Base-by-base conservation (phyloP, 2,797 vertebrate species). In the Cynodonichthys magdalenae region DNA sequence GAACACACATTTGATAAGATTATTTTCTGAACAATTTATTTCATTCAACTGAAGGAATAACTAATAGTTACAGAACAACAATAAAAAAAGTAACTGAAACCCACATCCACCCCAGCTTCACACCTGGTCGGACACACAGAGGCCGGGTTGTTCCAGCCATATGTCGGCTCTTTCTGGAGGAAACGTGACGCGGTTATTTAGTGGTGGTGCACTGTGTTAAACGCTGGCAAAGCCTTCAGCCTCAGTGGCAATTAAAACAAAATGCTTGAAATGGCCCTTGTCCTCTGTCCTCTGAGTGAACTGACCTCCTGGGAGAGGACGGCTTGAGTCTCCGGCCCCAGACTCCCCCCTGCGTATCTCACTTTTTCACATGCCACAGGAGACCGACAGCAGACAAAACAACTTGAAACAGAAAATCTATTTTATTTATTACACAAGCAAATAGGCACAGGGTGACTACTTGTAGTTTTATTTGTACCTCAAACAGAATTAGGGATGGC, bases 261-360 rank as follows among this genome's bases (percentile, higher is more conserved):
- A 84, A 71, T 66, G 69, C 73, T 70, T 89, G 77, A 88, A 89
- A 81, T 80, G 73, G 83, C 69, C 77, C 82, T 71, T 82, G 86
- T 87, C 80, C 78, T 19, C 58, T 88, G 89, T 77, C 90, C 90
- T 80, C 77, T 47, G 66, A 48, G 63, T 92, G 89, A 93, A 91
- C 91, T 75, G 78, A 74, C 79, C 83, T 63, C 87, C 80, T 53
- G 85, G 82, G 87, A 90, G 50, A 75, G 50, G 50, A 58, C 63
- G 55, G 71, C 77, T 60, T 50, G 28, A 67, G 70, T 69, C 64
- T 78, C 46, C 39, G 51, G 58, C 28, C 62, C 46, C 55, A 66
- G 74, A 61, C 66, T 86, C 81, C 77, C 77, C 65, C 52, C 10
- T 34, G 70, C 80, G 89, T 89, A 84, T 89, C 82, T 84, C 80